Conservation (phyloP, 2,113 vertebrate genomes). For the Synodontis membranacea region DNA sequence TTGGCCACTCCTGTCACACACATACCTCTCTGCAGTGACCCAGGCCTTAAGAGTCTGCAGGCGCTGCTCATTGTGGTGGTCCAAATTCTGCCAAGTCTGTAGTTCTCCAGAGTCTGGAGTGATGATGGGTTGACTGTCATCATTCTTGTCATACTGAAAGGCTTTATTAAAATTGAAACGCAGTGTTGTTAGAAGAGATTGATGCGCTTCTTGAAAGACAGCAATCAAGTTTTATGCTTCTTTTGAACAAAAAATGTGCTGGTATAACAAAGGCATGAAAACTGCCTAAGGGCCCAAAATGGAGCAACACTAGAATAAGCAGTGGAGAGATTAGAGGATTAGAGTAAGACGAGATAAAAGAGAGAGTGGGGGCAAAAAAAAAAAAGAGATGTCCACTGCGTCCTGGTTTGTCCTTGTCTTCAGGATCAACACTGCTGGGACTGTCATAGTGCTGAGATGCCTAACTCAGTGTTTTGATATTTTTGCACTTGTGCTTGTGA, state of each 20-base stretch:
- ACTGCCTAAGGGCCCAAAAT: slow-evolving; percentile 21
- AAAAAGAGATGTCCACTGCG: background rate
- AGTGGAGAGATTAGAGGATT: slow-evolving; percentile 14
- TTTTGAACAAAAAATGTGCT: slow-evolving; percentile 23
- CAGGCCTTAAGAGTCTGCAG: background rate
- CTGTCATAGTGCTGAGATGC: background rate
- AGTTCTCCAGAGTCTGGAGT: background rate
- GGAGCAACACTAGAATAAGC: slow-evolving; percentile 24
- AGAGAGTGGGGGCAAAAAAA: background rate
- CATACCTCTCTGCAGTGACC: slow-evolving; percentile 26
- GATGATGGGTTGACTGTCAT: slow-evolving; percentile 18
- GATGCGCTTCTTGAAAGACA: background rate
- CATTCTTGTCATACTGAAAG: background rate
- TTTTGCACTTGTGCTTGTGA: background rate
- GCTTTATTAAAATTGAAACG: slow-evolving; percentile 36
- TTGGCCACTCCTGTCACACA: slow-evolving; percentile 30
- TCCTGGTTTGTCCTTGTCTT: slow-evolving; percentile 18
- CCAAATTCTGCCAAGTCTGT: background rate
- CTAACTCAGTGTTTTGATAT: slow-evolving; percentile 14
- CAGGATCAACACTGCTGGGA: slow-evolving; percentile 1
- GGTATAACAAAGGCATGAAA: slow-evolving; percentile 25
- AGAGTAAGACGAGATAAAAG: slow-evolving; percentile 12
- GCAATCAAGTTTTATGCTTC: slow-evolving; percentile 14
- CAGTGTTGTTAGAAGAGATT: slow-evolving; percentile 25
- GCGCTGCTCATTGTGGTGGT: background rate